Evolutionary conservation across 1,140 invertebrate genomes (phyloP).

Genomic region (Drosophila murphyi): DNA sequence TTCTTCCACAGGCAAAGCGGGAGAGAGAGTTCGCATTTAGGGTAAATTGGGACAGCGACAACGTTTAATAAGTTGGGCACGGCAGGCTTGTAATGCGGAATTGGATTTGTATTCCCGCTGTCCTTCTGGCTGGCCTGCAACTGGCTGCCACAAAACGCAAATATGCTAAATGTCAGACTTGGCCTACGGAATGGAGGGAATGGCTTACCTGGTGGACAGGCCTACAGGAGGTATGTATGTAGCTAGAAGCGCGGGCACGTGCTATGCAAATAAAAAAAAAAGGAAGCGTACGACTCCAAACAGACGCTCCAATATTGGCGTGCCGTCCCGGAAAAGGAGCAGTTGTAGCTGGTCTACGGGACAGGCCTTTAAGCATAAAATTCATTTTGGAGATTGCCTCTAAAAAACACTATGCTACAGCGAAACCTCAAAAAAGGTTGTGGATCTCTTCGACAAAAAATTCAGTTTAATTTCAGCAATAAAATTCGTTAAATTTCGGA

Average conservation of each 20-base stretch:
- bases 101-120: constrained; percentile 69
- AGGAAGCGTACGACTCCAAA: constrained; percentile 31
- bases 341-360: constrained; percentile 12
- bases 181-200: not conserved
- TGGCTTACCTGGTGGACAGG: not conserved
- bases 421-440: no score
- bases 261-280: constrained; percentile 70
- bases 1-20: not conserved
- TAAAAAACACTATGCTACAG: constrained; percentile 49
- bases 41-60: constrained; percentile 77
- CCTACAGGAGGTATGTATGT: not conserved
- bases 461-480: no score
- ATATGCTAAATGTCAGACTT: constrained; percentile 79
- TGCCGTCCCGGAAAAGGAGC: constrained; percentile 57
- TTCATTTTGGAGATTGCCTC: constrained; percentile 48
- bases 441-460: no score
- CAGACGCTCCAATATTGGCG: constrained; percentile 47
- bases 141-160: constrained; percentile 77
- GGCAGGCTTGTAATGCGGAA: constrained; percentile 77
- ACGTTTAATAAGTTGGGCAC: constrained; percentile 81
- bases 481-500: no score
- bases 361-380: constrained; percentile 61
- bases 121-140: constrained; percentile 46
- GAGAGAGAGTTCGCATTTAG: constrained; percentile 61
- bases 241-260: constrained; percentile 64